Evolutionary conservation across 2,797 vertebrate genomes (phyloP).

Genomic region (Petrocephalus sullivani): DNA sequence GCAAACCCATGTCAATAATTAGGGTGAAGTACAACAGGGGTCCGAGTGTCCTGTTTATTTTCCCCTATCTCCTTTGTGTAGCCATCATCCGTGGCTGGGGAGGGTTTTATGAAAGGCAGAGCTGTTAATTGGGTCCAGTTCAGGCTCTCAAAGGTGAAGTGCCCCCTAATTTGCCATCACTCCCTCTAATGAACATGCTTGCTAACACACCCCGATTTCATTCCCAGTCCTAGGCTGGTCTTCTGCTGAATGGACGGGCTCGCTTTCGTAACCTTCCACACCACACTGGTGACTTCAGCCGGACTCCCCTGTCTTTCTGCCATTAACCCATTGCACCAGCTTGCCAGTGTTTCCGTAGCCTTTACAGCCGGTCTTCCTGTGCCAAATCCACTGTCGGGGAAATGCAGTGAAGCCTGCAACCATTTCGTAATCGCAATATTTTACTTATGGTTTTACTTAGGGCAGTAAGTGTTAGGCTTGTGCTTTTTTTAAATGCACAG

Average conservation of each 20-base stretch:
- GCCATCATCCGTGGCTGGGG: not conserved
- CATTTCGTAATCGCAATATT: not conserved
- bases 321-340: not conserved
- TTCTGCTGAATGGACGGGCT: not conserved
- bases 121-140: slow-evolving; percentile 10
- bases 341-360: not conserved
- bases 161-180: not conserved
- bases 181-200: slow-evolving; percentile 24
- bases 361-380: not conserved
- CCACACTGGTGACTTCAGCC: not conserved
- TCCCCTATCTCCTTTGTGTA: not conserved
- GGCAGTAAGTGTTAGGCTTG: not conserved
- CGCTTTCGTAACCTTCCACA: not conserved
- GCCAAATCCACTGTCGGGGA: not conserved
- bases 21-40: not conserved
- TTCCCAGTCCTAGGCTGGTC: not conserved
- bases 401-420: not conserved
- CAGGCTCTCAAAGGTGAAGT: not conserved
- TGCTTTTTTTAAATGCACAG: slow-evolving; percentile 17
- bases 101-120: not conserved
- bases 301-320: not conserved
- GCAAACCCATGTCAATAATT: not conserved
- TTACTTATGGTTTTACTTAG: slow-evolving; percentile 6
- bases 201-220: not conserved
- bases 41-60: not conserved